Conservation (phyloP, 1,140 invertebrate genomes). For the Drosophila repletoides region DNA sequence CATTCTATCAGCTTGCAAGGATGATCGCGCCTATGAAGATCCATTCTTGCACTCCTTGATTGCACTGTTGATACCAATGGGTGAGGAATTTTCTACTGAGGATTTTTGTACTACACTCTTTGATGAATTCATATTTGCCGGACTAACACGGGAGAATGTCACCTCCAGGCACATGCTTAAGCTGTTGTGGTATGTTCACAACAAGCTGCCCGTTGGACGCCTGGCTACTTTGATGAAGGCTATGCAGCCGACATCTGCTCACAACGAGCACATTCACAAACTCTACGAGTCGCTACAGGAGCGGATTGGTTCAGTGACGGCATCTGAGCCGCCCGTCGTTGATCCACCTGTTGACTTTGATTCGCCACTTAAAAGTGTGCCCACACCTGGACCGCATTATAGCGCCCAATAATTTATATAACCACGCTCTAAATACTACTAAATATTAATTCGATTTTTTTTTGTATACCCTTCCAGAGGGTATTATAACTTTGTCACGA, state of each 20-base stretch:
- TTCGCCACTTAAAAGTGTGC: slow-evolving; percentile 93
- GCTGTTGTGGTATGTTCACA: slow-evolving; percentile 95
- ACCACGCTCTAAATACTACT: too few species aligned
- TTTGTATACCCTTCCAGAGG: too few species aligned
- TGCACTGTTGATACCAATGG: slow-evolving; percentile 92
- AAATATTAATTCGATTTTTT: too few species aligned
- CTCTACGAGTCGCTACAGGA: slow-evolving; percentile 90
- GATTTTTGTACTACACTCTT: slow-evolving; percentile 98
- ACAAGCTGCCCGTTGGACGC: slow-evolving; percentile 91
- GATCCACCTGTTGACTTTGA: slow-evolving; percentile 82
- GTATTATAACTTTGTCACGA: too few species aligned
- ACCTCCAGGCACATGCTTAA: slow-evolving; percentile 94
- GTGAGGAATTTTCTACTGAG: slow-evolving; percentile 95
- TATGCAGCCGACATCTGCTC: slow-evolving; percentile 91
- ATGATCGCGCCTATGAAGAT: slow-evolving; percentile 96
- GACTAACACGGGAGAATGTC: slow-evolving; percentile 94
- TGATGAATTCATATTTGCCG: slow-evolving; percentile 97
- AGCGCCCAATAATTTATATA: slow-evolving; percentile 50
- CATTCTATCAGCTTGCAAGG: slow-evolving; percentile 94
- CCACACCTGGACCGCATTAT: slow-evolving; percentile 90
- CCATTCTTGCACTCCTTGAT: slow-evolving; percentile 96
- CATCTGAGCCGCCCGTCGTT: slow-evolving; percentile 1
- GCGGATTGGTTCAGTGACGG: slow-evolving; percentile 86
- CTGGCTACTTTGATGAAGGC: slow-evolving; percentile 93
- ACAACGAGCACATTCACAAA: slow-evolving; percentile 92